These are phyloP conservation scores for Epinephelus lanceolatus DNA, from an alignment of 2,113 vertebrate genomes.

Conservation along the genomic window DNA sequence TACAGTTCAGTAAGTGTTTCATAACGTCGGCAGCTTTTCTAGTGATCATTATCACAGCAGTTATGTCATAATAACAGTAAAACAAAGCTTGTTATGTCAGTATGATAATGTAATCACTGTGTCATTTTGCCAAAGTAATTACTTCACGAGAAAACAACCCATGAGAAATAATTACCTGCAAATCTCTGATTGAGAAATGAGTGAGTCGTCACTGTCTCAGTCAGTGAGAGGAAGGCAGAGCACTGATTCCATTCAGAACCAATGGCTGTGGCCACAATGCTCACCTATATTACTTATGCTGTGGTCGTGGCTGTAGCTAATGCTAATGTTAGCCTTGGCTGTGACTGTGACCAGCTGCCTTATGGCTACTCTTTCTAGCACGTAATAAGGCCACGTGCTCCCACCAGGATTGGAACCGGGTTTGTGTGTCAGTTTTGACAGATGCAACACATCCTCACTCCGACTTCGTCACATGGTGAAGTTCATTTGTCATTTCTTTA, in stretches of 20 bases:
- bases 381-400: no score
- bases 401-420: background rate
- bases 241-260: background rate
- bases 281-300: background rate
- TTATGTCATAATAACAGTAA: constrained; percentile 10
- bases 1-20: background rate
- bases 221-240: no score
- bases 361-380: no score
- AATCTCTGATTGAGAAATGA: background rate
- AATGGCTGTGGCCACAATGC: background rate
- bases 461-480: no score
- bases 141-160: background rate
- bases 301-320: background rate
- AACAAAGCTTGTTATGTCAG: constrained; percentile 9
- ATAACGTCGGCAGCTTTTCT: background rate
- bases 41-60: background rate
- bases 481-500: no score
- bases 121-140: constrained; percentile 26
- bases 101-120: background rate
- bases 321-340: background rate
- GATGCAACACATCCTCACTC: no score
- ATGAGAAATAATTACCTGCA: constrained; percentile 15
- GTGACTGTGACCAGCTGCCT: background rate
- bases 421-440: no score
- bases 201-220: background rate